Evolutionary conservation across 2,888 invertebrate species (phyloP).

Genomic region (Andrena trimmerana): DNA sequence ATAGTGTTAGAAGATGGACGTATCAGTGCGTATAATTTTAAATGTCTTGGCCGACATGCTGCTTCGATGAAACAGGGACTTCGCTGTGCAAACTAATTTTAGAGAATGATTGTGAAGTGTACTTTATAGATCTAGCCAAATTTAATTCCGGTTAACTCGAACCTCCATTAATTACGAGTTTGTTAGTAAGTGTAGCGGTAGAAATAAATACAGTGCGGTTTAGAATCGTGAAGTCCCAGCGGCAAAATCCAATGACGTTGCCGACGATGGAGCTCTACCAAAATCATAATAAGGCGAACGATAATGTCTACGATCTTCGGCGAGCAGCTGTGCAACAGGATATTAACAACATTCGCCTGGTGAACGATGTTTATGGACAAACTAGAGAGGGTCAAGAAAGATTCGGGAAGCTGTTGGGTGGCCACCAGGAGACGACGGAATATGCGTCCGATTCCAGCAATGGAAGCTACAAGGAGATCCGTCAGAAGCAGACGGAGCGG

Average conservation of each 20-base stretch:
- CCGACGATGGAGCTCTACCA: constrained; percentile 70
- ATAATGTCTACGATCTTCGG: constrained; percentile 63
- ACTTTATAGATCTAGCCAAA: neutral
- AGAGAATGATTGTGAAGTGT: neutral
- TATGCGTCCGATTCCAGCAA: constrained; percentile 78
- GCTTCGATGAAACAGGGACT: neutral
- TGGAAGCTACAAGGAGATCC: constrained; percentile 66
- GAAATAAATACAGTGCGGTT: constrained; percentile 6
- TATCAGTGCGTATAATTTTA: neutral
- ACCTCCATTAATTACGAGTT: neutral
- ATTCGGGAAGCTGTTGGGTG: constrained; percentile 30
- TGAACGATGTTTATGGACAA: constrained; percentile 24
- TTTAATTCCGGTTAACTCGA: neutral
- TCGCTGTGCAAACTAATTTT: neutral
- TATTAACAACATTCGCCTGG: constrained; percentile 29
- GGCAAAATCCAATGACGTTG: constrained; percentile 34
- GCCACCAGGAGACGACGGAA: constrained; percentile 55
- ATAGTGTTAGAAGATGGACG: neutral
- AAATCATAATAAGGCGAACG: constrained; percentile 55
- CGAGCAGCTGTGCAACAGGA: constrained; percentile 44
- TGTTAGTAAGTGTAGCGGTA: neutral
- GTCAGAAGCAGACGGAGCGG: constrained; percentile 47
- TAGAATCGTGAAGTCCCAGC: neutral
- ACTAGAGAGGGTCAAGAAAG: constrained; percentile 41
- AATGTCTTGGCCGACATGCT: neutral